Base-by-base conservation (phyloP, 2,113 vertebrate genomes). In the Isurus oxyrinchus region DNA sequence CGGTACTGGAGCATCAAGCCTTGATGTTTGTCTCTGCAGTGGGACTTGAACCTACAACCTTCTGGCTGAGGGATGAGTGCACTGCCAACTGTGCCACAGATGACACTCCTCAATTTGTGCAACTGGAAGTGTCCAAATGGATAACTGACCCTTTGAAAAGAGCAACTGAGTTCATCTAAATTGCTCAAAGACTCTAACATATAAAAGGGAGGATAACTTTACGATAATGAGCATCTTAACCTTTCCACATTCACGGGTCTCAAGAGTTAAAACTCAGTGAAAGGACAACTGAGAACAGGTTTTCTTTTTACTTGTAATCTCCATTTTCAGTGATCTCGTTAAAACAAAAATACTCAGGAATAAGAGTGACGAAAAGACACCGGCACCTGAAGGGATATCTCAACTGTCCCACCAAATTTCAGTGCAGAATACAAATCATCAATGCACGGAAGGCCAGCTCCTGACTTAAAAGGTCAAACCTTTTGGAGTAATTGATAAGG, bases 401-500 rank as follows among this genome's bases (percentile, higher is more conserved):
- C 23, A 49, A 31, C 44, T 31, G n/a, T 57, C 57, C 55, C 40
- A 53, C 94, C 66, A 49, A 95, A 67, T 69, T 69, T 66, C 94
- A 95, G 67, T 16, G 23, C 44, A 53, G 94, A 93, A 95, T 69
- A 49, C 94, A 72, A 66, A 44, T 95, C 94, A 11, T 53, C 25
- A 21, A 95, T 53, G 23, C 35, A 31, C 5, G 66, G 3, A 35
- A 21, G 27, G 40, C 63, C 40, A 76, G 44, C 44, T 76, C 27
- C 66, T 76, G 40, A 69, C 27, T 16, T 49, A 72, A 95, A 49
- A 95, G 94, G 94, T 95, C 94, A 95, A 72, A 72, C 23, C 94
- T 35, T 72, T 55, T 31, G 27, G 72, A 72, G 67, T 95, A 95
- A 72, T 27, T 72, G 40, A 55, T 69, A 31, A 72, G 40, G 63